Evolutionary conservation across 2,888 invertebrate genomes (phyloP).

Genomic region (Linnaemya vulpina): DNA sequence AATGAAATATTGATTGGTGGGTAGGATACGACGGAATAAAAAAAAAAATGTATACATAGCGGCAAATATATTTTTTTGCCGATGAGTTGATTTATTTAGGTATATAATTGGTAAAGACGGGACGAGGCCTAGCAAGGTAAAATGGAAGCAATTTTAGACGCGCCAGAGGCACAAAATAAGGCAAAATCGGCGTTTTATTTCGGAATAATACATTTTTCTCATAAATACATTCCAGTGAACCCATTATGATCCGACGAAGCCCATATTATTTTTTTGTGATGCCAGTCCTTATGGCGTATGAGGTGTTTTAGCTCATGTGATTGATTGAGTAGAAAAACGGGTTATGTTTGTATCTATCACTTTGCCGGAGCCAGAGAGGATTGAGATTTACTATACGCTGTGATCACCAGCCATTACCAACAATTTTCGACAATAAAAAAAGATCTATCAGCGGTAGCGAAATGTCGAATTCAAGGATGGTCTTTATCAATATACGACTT

Average conservation of each 20-base stretch:
- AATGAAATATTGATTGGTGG: constrained; percentile 50
- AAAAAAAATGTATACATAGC: constrained; percentile 70
- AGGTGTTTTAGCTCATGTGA: constrained; percentile 53
- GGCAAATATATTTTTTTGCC: constrained; percentile 17
- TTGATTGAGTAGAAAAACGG: constrained; percentile 41
- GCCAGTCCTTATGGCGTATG: constrained; percentile 58
- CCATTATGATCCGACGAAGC: constrained; percentile 44
- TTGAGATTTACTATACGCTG: constrained; percentile 42
- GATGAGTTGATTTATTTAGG: neutral
- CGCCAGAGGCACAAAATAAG: constrained; percentile 9
- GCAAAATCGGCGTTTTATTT: constrained; percentile 5
- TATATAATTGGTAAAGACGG: constrained; percentile 4
- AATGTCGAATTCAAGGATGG: constrained; percentile 56
- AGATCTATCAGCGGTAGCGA: constrained; percentile 46
- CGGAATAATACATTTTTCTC: constrained; percentile 31
- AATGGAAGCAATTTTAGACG: constrained; percentile 8
- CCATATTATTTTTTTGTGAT: constrained; percentile 51
- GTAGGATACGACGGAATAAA: constrained; percentile 20
- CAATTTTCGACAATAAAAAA: constrained; percentile 45
- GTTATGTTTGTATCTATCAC: constrained; percentile 57
- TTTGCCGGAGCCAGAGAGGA: constrained; percentile 6
- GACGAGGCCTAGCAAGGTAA: constrained; percentile 7
- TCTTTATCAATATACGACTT: constrained; percentile 41
- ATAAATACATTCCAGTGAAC: constrained; percentile 48
- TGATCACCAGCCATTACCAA: constrained; percentile 54